phyloP scores from a whole-genome alignment of 64 coral and sea anemone species.

The Pachyseris speciosa region DNA sequence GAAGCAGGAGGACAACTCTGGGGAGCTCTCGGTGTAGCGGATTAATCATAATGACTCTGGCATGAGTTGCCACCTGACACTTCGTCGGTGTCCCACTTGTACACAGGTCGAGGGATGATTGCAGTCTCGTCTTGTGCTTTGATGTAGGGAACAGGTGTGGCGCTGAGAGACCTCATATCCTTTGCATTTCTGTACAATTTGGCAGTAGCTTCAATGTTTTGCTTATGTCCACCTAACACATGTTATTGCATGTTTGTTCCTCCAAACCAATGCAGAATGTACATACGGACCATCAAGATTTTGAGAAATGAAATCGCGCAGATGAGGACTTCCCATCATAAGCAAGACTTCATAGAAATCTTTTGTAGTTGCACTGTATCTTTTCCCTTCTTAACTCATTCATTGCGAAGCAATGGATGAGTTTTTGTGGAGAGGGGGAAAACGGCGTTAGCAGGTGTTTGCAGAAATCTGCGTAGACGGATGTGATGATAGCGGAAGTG shows the following conservation, averaged over 20 bases:
- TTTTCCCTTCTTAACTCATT: too few species aligned
- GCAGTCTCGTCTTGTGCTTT: conserved; percentile 54
- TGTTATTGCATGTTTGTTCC: conserved; percentile 3
- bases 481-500: too few species aligned
- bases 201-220: too few species aligned
- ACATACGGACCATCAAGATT: conserved; percentile 62
- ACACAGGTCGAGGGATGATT: conserved; percentile 56
- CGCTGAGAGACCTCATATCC: conserved; percentile 1
- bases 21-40: conserved; percentile 54
- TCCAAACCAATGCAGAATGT: conserved; percentile 49
- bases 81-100: conserved; percentile 32
- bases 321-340: conserved; percentile 30
- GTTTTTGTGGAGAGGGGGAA: too few species aligned
- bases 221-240: too few species aligned
- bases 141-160: conserved; percentile 9
- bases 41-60: conserved; percentile 63
- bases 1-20: too few species aligned
- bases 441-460: too few species aligned
- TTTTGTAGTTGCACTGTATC: conserved; percentile 29
- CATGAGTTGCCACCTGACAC: conserved; percentile 65
- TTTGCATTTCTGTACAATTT: conserved; percentile 38
- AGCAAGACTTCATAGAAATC: conserved; percentile 51
- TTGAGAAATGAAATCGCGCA: conserved; percentile 42
- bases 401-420: too few species aligned
- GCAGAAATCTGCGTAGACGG: too few species aligned